A percentile compares a stretch with the other conserved stretches of the same genome.
These are phyloP conservation scores for Eumeta japonica DNA, from an alignment of 1,140 invertebrate genomes.

Conservation along the genomic window DNA sequence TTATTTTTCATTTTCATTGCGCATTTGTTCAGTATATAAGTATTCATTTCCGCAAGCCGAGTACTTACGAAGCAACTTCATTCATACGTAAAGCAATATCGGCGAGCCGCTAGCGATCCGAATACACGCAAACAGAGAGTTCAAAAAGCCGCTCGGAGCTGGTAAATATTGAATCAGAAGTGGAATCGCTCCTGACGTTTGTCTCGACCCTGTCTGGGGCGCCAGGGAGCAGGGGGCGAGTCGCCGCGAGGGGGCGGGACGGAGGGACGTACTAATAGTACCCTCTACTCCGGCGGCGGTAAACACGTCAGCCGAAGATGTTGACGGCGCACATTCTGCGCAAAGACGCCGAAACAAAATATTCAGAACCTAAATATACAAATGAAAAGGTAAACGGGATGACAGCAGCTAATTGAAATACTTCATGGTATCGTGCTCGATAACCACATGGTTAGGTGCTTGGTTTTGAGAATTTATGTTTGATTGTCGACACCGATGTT, in stretches of 20 bases:
- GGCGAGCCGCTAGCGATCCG: conserved; percentile 50
- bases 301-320: conserved; percentile 45
- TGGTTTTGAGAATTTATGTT: no score
- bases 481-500: no score
- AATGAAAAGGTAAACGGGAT: no score
- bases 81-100: conserved; percentile 50
- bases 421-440: no score
- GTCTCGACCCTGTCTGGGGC: conserved; percentile 35
- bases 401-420: no score
- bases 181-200: conserved; percentile 25
- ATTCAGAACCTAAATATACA: no score
- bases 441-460: no score
- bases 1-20: no score
- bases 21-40: no score
- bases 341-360: conserved; percentile 25
- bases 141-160: conserved; percentile 54
- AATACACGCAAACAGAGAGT: conserved; percentile 53
- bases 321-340: conserved; percentile 26
- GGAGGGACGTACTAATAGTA: conserved; percentile 44
- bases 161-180: conserved; percentile 57
- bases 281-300: conserved; percentile 46
- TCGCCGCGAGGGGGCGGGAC: conserved; percentile 12
- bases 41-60: no score
- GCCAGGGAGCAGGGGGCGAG: conserved; percentile 12
- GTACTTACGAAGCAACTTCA: conserved; percentile 21